phyloP scores from a whole-genome alignment of 2,888 invertebrate species.

The Cantharis lateralis region DNA sequence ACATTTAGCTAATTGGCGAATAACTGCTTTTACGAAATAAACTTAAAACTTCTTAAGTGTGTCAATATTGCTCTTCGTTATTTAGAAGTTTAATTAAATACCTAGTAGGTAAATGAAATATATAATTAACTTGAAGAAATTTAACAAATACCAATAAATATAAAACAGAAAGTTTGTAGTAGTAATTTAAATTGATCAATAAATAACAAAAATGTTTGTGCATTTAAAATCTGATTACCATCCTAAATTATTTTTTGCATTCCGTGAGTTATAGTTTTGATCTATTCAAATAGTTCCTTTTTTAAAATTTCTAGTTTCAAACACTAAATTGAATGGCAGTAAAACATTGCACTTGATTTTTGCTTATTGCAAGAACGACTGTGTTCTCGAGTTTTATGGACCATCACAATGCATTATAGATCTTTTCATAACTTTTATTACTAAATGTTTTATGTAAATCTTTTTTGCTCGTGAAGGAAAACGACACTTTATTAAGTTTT shows the following conservation, averaged over 20 bases:
- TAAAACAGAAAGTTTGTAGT: neutral
- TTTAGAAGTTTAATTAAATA: neutral
- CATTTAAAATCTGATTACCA: slow-evolving; percentile 18
- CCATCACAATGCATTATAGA: slow-evolving; percentile 30
- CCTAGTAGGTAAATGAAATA: neutral
- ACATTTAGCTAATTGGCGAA: slow-evolving; percentile 14
- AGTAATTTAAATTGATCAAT: neutral
- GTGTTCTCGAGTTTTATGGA: slow-evolving; percentile 30
- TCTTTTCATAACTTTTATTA: slow-evolving; percentile 26
- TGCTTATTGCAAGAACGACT: slow-evolving; percentile 19
- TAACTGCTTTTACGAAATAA: slow-evolving; percentile 12
- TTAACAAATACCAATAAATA: neutral
- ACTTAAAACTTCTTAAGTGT: neutral
- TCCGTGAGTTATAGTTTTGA: slow-evolving; percentile 20
- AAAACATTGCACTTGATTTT: slow-evolving; percentile 26
- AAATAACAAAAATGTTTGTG: slow-evolving; percentile 10
- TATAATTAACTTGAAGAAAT: neutral
- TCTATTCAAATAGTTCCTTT: slow-evolving; percentile 22
- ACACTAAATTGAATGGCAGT: slow-evolving; percentile 23
- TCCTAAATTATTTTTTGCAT: slow-evolving; percentile 13
- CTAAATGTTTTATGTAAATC: slow-evolving; percentile 27
- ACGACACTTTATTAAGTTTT: neutral
- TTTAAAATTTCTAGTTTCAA: slow-evolving; percentile 17
- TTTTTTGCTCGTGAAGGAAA: slow-evolving; percentile 4
- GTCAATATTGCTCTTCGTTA: neutral